These are phyloP conservation scores for Metacarcinus magister DNA, from an alignment of 2,888 invertebrate genomes.

Conservation along the genomic window DNA sequence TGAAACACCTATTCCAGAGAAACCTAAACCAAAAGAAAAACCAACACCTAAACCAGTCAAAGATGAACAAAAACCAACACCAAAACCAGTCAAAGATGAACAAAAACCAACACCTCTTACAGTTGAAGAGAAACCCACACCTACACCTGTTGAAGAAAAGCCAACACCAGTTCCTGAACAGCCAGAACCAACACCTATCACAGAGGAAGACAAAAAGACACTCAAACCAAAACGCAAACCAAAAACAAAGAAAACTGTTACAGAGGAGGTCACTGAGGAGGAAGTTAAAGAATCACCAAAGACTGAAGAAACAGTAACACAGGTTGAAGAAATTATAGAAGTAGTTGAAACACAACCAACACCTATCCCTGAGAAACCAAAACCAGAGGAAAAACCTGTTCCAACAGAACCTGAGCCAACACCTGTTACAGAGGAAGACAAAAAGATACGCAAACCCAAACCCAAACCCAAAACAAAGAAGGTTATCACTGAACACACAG, in stretches of 20 bases:
- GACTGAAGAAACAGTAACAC: neutral
- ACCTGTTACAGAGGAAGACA: slow-evolving; percentile 1
- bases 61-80: no score
- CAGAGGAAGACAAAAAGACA: slow-evolving; percentile 1
- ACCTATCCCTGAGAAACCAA: slow-evolving; percentile 37
- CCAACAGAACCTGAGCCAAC: slow-evolving; percentile 57
- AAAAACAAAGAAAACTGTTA: neutral
- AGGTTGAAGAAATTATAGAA: slow-evolving; percentile 32
- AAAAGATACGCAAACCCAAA: slow-evolving; percentile 8
- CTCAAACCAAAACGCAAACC: slow-evolving; percentile 16
- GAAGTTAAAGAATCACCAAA: neutral
- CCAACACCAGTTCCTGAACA: slow-evolving; percentile 43
- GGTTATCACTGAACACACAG: neutral
- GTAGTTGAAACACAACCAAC: slow-evolving; percentile 40
- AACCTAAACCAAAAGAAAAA: no score
- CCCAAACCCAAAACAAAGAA: slow-evolving; percentile 47
- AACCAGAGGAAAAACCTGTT: slow-evolving; percentile 38
- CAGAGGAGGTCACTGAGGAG: neutral
- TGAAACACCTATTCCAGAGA: no score
- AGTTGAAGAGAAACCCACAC: slow-evolving; percentile 38
- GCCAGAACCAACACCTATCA: neutral
- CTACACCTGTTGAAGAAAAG: slow-evolving; percentile 58
- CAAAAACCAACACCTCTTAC: no score
- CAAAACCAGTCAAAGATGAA: neutral
- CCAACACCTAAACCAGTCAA: no score